Evolutionary conservation across 2,888 invertebrate species (phyloP), one percentile per base, ranked within the genome.

Genomic region (Atethmia centrago): DNA sequence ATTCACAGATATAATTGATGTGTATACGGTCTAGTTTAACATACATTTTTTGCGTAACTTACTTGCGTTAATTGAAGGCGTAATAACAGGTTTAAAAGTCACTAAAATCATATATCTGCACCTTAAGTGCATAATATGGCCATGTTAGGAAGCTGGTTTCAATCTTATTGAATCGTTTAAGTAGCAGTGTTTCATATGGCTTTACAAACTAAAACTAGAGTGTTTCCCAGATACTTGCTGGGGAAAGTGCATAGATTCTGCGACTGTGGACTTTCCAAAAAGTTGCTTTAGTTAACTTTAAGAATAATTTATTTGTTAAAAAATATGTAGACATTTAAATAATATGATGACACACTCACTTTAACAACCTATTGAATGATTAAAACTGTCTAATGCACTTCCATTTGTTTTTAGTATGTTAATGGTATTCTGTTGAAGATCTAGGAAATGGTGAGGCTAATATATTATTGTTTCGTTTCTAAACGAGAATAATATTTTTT

Each of bases 161-260:
- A 21, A 66, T 73, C 49, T 55, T 19, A n/a, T 42, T 53, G n/a
- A 56, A 51, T 56, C 45, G 40, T 36, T 62, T 16, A 62, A 56
- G 36, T 49, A 10, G 36, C 42, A 21, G 42, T 71, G 63, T 79
- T 61, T 7, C 9, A 47, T 66, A 78, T 53, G 79, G 73, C 25
- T 58, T 0, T 72, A 65, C 36, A 77, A 79, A 77, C 53, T 42
- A n/a, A 74, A 63, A 74, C 61, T 49, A n/a, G 45, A 62, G 16
- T 51, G 28, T 40, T 73, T 66, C 42, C 21, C 65, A 64, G 58
- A 66, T 40, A 28, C 19, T 25, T 28, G 19, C 14, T 45, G n/a
- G 55, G 9, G 64, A 78, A 77, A 71, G 49, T 59, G 21, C 31
- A 31, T 16, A 14, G 0, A 53, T 53, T 59, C 51, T 45, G 21